These are phyloP conservation scores for Scaptomyza parva DNA, from an alignment of 2,888 invertebrate species.

Conservation along the genomic window DNA sequence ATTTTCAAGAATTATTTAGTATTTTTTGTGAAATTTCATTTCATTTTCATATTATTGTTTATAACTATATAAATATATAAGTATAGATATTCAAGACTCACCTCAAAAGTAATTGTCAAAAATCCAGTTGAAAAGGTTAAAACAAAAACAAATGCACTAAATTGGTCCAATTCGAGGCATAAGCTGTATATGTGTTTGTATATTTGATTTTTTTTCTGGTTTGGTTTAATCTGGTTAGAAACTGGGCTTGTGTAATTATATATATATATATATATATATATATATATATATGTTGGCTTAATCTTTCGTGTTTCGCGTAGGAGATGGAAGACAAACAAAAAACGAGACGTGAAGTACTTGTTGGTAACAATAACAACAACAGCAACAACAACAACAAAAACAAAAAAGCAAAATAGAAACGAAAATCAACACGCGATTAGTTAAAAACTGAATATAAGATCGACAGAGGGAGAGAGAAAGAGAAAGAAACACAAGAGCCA, in stretches of 20 bases:
- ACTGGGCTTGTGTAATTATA: conserved; percentile 57
- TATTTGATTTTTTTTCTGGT: conserved; percentile 12
- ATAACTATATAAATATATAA: too few relatives aligned
- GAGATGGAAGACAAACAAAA: conserved; percentile 39
- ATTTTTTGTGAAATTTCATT: neutral
- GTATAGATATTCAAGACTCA: too few relatives aligned
- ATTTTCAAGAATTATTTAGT: neutral
- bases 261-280: too few relatives aligned
- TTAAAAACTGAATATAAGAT: conserved; percentile 41
- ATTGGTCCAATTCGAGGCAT: conserved; percentile 42
- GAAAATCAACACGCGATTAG: conserved; percentile 57
- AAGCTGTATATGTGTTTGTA: conserved; percentile 10
- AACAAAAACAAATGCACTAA: conserved; percentile 25
- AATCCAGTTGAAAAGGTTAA: conserved; percentile 22
- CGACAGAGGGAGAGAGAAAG: conserved; percentile 13
- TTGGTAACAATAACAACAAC: conserved; percentile 25
- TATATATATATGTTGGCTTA: conserved; percentile 46
- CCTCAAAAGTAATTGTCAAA: conserved; percentile 15
- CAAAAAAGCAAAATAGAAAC: conserved; percentile 22
- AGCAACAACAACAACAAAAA: conserved; percentile 12
- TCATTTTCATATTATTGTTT: too few relatives aligned
- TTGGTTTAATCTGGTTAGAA: conserved; percentile 58
- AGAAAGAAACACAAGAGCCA: conserved; percentile 43
- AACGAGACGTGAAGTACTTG: conserved; percentile 53
- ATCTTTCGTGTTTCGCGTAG: conserved; percentile 48